Percentiles rank a stretch among this genome's conserved stretches.
Conservation (phyloP, 1,140 invertebrate genomes). For the Trachelipus rathkii region DNA sequence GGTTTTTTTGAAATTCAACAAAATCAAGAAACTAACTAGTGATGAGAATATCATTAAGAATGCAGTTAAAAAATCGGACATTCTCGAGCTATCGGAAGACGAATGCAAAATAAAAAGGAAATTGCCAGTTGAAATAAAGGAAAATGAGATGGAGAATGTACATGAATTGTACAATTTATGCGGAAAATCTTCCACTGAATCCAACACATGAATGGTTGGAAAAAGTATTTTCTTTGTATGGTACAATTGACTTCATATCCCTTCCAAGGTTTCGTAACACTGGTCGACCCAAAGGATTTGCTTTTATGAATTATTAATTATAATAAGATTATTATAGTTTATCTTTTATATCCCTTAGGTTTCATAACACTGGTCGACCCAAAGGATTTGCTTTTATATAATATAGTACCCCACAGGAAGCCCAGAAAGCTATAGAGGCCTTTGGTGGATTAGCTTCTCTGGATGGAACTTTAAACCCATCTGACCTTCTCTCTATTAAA, state of each 20-base stretch:
- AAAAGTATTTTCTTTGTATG: slow-evolving; percentile 1
- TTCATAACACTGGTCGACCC: not conserved
- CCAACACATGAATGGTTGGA: not conserved
- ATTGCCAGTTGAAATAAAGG: not conserved
- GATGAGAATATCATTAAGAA: not conserved
- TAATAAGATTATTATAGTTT: too few species aligned
- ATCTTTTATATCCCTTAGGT: not conserved
- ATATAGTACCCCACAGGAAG: not conserved
- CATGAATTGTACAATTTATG: slow-evolving; percentile 1
- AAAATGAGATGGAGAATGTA: not conserved
- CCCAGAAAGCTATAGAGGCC: not conserved
- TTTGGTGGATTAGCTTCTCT: slow-evolving; percentile 1
- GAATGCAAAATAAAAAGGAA: not conserved
- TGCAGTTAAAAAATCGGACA: not conserved
- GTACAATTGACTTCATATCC: not conserved
- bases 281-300: not conserved
- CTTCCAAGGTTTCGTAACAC: not conserved
- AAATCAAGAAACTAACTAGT: not conserved
- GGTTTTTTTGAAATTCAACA: not conserved
- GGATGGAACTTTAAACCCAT: not conserved
- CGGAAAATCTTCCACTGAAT: not conserved
- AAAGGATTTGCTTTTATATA: not conserved
- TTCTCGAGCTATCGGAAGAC: not conserved
- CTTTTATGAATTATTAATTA: too few species aligned
- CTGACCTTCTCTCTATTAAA: not conserved